Evolutionary conservation across 2,797 vertebrate species (phyloP).

Genomic region (Myiotriccus ornatus): DNA sequence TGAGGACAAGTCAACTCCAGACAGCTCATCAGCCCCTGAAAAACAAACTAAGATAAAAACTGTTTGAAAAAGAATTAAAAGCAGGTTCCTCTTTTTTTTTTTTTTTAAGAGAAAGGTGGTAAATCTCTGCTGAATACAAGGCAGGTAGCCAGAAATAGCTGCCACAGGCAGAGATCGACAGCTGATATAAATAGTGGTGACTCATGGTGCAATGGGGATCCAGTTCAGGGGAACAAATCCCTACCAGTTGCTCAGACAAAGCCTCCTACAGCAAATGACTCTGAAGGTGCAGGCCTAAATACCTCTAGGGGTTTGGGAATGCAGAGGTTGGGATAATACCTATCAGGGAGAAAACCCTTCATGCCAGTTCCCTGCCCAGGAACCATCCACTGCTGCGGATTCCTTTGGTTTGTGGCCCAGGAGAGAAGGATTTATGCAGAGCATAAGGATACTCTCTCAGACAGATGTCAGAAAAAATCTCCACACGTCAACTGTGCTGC

Average conservation of each 20-base stretch:
- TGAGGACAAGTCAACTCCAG: background rate
- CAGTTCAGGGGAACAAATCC: constrained; percentile 2
- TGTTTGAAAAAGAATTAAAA: background rate
- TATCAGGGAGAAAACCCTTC: background rate
- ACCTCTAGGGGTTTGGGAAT: background rate
- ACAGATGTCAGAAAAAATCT: constrained; percentile 12
- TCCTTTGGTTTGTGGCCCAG: background rate
- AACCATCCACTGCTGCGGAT: background rate
- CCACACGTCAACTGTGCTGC: background rate
- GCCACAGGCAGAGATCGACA: background rate
- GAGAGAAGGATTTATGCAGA: background rate
- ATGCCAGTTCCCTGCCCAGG: background rate
- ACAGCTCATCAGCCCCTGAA: background rate
- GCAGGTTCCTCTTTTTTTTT: background rate
- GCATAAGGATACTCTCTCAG: background rate
- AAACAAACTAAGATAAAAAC: background rate
- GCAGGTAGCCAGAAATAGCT: constrained; percentile 51
- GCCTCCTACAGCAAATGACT: background rate
- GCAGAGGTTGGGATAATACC: background rate
- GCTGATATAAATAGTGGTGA: constrained; percentile 51
- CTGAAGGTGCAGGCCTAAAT: background rate
- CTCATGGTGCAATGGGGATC: constrained; percentile 1
- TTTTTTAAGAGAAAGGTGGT: background rate
- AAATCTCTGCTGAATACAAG: background rate
- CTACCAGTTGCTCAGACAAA: constrained; percentile 13